phyloP scores from a whole-genome alignment of 2,113 vertebrate species.

The Tylochromis polylepis region DNA sequence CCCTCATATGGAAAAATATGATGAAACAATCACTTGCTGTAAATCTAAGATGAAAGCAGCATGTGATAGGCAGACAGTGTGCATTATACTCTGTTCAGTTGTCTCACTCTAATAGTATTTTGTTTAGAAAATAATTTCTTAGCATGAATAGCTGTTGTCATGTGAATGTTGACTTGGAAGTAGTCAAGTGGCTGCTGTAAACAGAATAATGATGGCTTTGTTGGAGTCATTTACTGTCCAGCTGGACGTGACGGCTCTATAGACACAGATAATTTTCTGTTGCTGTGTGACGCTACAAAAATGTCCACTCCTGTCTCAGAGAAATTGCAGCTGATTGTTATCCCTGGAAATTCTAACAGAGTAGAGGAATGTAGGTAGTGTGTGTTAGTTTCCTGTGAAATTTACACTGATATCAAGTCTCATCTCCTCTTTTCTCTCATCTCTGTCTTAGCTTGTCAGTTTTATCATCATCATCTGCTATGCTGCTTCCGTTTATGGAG shows the following conservation, averaged over 20 bases:
- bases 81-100: background rate
- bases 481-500: constrained; percentile 25
- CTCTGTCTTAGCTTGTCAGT: constrained; percentile 49
- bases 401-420: background rate
- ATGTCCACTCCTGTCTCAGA: background rate
- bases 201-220: constrained; percentile 5
- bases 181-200: background rate
- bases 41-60: background rate
- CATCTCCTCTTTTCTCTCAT: rapidly evolving
- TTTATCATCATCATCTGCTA: constrained; percentile 75
- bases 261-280: background rate
- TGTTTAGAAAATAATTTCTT: background rate
- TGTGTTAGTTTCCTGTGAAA: background rate
- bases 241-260: background rate
- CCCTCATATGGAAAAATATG: constrained; percentile 42
- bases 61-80: background rate
- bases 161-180: background rate
- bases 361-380: background rate
- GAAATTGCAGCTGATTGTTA: background rate
- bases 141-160: background rate
- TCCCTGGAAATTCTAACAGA: background rate
- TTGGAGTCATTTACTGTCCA: background rate
- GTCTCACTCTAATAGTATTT: background rate
- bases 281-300: background rate
- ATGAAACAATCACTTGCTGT: constrained; percentile 3